A percentile compares a stretch with the other conserved stretches of the same genome.
Evolutionary conservation across 2,113 vertebrate genomes (phyloP).

Genomic region (Phylloscopus trochilus): DNA sequence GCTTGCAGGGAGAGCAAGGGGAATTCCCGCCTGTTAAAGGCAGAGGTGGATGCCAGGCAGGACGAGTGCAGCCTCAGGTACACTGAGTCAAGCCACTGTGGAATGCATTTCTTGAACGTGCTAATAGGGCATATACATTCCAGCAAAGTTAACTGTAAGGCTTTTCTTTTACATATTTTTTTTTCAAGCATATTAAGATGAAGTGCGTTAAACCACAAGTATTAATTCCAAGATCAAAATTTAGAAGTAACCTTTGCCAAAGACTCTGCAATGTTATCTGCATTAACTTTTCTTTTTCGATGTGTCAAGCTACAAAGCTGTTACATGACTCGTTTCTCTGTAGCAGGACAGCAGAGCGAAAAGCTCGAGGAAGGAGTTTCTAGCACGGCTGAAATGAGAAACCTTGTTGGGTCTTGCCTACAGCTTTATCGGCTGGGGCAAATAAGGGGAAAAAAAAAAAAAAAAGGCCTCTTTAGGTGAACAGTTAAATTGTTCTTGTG

Average conservation of each 20-base stretch:
- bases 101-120: accelerated
- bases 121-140: accelerated
- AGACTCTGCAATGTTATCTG: neutral
- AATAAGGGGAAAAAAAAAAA: neutral
- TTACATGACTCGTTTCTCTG: accelerated
- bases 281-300: neutral
- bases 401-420: neutral
- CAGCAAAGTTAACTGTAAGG: accelerated
- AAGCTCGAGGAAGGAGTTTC: neutral
- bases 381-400: accelerated
- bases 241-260: neutral
- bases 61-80: neutral
- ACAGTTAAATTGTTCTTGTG: neutral
- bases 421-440: neutral
- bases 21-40: neutral
- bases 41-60: neutral
- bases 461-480: neutral
- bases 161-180: neutral
- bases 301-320: neutral
- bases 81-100: accelerated
- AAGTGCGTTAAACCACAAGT: accelerated
- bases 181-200: neutral
- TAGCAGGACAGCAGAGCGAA: neutral
- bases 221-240: neutral
- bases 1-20: neutral